Percentiles rank a stretch among this genome's conserved stretches.
Conservation (phyloP, 37 sponge, comb jelly and placozoan genomes). For the Beroe forskalii region DNA sequence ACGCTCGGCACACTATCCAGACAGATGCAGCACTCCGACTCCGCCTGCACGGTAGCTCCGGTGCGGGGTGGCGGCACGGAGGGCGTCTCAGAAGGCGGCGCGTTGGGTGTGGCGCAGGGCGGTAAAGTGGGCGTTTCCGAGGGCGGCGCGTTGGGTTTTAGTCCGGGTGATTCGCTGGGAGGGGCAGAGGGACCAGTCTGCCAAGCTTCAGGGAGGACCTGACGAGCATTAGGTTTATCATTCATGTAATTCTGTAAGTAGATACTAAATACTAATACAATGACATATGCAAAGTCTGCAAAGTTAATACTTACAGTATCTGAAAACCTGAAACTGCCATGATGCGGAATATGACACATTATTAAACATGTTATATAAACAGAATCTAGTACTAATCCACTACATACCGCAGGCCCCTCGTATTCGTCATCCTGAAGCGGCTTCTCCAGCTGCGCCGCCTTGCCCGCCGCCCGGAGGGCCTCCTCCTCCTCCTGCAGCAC, state of each 20-base stretch:
- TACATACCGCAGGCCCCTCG: slow-evolving; percentile 49
- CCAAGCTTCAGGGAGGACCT: slow-evolving; percentile 48
- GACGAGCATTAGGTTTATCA: background rate
- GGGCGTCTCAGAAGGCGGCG: background rate
- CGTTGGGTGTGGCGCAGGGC: background rate
- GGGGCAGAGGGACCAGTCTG: background rate
- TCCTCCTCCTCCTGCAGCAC: slow-evolving; percentile 43
- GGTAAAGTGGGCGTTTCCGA: no score
- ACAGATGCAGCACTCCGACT: slow-evolving; percentile 62
- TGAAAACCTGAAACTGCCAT: no score
- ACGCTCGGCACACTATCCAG: slow-evolving; percentile 7
- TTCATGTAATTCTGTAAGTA: no score
- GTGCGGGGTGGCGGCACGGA: background rate
- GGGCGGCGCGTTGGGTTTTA: background rate
- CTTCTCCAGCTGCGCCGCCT: slow-evolving; percentile 32
- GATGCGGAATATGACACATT: background rate
- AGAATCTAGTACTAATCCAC: background rate
- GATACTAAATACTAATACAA: background rate
- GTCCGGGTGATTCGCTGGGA: background rate
- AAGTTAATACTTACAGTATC: no score
- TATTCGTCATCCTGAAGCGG: slow-evolving; percentile 48
- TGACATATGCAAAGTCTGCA: background rate
- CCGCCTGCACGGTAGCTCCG: background rate
- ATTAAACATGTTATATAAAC: background rate
- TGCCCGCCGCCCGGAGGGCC: slow-evolving; percentile 1